phyloP scores from a whole-genome alignment of 1,140 invertebrate genomes.

The Protaetia brevitarsis region DNA sequence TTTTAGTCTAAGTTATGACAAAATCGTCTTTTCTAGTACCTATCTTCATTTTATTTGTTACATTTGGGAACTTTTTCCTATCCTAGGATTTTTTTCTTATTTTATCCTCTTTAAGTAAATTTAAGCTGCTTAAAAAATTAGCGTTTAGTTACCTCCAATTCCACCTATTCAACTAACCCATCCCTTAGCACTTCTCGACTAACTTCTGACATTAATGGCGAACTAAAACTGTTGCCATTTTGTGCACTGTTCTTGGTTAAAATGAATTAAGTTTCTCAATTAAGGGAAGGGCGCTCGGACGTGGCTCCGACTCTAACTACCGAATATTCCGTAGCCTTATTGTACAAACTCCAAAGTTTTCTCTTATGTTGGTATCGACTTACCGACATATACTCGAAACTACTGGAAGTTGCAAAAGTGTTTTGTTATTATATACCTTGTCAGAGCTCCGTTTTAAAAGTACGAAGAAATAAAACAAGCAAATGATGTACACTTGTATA shows the following conservation, averaged over 20 bases:
- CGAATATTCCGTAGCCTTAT: background rate
- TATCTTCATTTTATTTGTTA: too few species aligned
- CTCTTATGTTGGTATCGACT: background rate
- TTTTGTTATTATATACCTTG: too few species aligned
- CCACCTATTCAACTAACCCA: background rate
- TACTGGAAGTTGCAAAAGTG: too few species aligned
- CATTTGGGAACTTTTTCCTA: too few species aligned
- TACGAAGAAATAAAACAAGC: background rate
- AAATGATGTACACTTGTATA: background rate
- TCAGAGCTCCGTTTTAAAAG: background rate
- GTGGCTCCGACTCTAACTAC: conserved; percentile 4
- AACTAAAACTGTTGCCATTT: conserved; percentile 27
- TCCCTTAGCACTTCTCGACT: conserved; percentile 11
- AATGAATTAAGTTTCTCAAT: conserved; percentile 47
- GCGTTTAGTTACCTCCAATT: too few species aligned
- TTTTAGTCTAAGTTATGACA: too few species aligned
- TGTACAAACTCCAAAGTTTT: conserved; percentile 6
- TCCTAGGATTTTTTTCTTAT: too few species aligned
- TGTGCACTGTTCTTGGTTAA: conserved; percentile 27
- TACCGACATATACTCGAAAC: background rate
- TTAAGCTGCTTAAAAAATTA: too few species aligned
- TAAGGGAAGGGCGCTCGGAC: conserved; percentile 30
- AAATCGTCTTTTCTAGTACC: too few species aligned
- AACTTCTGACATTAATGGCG: conserved; percentile 27
- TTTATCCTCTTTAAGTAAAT: too few species aligned